Base-by-base conservation (phyloP, 2,797 vertebrate genomes). In the Eulemur coronatus region DNA sequence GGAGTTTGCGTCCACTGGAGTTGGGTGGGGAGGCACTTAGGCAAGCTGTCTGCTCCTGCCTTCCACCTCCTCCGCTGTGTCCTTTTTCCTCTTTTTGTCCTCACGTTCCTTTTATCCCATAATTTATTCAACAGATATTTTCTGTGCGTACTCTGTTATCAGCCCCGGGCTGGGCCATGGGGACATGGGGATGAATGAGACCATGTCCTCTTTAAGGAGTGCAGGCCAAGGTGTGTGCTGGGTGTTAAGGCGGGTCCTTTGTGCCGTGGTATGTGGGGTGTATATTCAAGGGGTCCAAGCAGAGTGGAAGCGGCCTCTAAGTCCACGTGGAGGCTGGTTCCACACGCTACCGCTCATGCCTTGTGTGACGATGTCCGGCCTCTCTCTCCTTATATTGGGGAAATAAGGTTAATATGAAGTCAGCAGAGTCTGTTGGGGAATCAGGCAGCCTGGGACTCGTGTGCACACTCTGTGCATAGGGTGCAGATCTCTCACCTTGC, bases 261-360 rank as follows among this genome's bases (percentile, higher is more conserved):
- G 28, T 12, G 7, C 7, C 38, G 1, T 24, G 4, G 22, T 48
- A 0, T 30, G 1, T 13, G 11, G 38, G 26, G 4, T 52, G 0
- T 11, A 4, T 9, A 33, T 35, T 26, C 52, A 41, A 63, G 22
- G 26, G 3, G 2, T 30, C 0, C 63, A 0, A 55, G 33, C 57
- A 28, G 26, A 59, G 28, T 7, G 5, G 2, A n/a, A 4, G 5
- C 4, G 9, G 2, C 20, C 35, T 3, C 20, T 33, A 7, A 17
- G 1, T 76, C 7, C 9, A 26, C 5, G 0, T 1, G 0, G 15
- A 87, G 30, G 4, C 12, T 17, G 17, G 3, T 48, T 67, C 2
- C 5, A 33, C 24, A 13, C 30, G 57, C 22, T 30, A 2, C 61
- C 13, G 5, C 11, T 50, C 5, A 2, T 24, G n/a, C 9, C 10